phyloP scores from a whole-genome alignment of 23 tunicate genomes.

The Diplosoma virens region DNA sequence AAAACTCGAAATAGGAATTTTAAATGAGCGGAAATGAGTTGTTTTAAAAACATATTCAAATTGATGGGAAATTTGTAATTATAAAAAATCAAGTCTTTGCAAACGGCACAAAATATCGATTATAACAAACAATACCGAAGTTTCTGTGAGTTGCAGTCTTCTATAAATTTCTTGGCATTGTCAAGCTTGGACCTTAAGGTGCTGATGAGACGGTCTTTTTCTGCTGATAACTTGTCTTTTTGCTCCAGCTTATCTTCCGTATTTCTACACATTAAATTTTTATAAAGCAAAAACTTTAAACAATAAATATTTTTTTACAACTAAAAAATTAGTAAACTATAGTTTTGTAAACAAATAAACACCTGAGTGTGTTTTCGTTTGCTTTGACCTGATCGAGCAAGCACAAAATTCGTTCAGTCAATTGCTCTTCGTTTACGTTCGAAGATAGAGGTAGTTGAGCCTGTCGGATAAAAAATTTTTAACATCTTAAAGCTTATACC shows the following conservation, averaged over 20 bases:
- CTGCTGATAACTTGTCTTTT: slow-evolving; percentile 16
- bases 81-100: neutral
- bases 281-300: too few relatives aligned
- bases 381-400: slow-evolving; percentile 43
- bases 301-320: neutral
- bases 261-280: too few relatives aligned
- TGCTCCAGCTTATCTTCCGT: slow-evolving; percentile 34
- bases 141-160: neutral
- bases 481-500: too few relatives aligned
- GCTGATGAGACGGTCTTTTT: neutral
- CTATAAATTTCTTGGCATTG: neutral
- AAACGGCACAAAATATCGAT: neutral
- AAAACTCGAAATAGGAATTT: too few relatives aligned
- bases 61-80: neutral
- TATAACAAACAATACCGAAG: too few relatives aligned
- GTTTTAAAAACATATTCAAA: too few relatives aligned
- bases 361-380: slow-evolving; percentile 54
- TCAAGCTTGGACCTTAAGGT: slow-evolving; percentile 15
- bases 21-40: too few relatives aligned
- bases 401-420: slow-evolving; percentile 17
- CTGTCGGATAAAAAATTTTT: too few relatives aligned
- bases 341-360: neutral
- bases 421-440: slow-evolving; percentile 1
- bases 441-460: too few relatives aligned
- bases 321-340: neutral